Evolutionary conservation across 2,797 vertebrate species (phyloP), one percentile per base, ranked within the genome.

Genomic region (Halcyon chelicuti): DNA sequence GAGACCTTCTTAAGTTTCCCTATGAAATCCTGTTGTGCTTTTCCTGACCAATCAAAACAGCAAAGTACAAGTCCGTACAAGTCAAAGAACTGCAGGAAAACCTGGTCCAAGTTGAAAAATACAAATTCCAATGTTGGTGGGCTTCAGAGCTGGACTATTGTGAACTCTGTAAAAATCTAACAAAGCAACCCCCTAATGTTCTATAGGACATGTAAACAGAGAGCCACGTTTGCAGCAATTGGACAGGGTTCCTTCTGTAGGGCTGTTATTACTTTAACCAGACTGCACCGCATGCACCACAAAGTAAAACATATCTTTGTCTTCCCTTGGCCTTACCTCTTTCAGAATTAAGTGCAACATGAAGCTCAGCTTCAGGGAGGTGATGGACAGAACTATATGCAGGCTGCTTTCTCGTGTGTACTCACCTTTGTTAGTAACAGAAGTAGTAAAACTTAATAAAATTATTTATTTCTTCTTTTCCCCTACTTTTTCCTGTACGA

Each of bases 1-100:
- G 88, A 95, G 95, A 92, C 47, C 84, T 72, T 97, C 96, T 97
- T 96, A 97, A 87, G 33, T 97, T 97, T 97, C 95, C 72, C 26
- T 85, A 5, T 92, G 96, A 94, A 96, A 96, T 93, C 86, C 83
- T 86, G 84, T 71, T 29, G 0, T 95, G 95, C 88, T 93, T 95
- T 96, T 93, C 75, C 90, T 94, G 82, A 97, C 92, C 90, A 96
- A 96, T 57, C 92, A 96, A 97, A 97, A 97, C 96, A 97, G 95
- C 63, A 49, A 93, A 95, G 85, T 74, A 49, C 86, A 82, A 82
- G 91, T 86, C 89, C 3, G 4, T 61, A 76, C 73, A 91, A 95
- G 94, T 97, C 78, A 85, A 86, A 93, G 77, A 89, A 46, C 87
- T 85, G 82, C 89, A 95, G 81, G 84, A 94, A 96, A 96, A 97